Percentiles rank a stretch among this genome's conserved stretches.
Evolutionary conservation across 2,113 vertebrate species (phyloP).

Genomic region (Toxotes jaculatrix): DNA sequence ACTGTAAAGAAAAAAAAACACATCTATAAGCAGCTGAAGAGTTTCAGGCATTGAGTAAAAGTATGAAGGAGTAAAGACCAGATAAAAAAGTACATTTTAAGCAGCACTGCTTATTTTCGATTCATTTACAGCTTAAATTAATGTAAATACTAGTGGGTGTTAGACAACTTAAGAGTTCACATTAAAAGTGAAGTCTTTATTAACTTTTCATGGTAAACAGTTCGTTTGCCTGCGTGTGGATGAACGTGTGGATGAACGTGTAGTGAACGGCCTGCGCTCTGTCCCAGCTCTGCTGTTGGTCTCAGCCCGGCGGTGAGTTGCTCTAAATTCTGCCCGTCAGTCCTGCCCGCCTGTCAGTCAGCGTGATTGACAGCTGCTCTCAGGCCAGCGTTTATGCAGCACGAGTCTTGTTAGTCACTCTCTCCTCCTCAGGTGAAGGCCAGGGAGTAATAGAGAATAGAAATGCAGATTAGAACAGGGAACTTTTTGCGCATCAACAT

Average conservation of each 20-base stretch:
- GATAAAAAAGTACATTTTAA: too few relatives aligned
- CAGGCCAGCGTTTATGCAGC: conserved; percentile 67
- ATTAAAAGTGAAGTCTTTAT: background rate
- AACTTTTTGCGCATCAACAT: conserved; percentile 78
- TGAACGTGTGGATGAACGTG: background rate
- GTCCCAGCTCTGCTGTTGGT: background rate
- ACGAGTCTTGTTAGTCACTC: conserved; percentile 62
- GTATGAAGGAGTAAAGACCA: too few relatives aligned
- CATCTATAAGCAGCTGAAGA: too few relatives aligned
- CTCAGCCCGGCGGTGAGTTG: background rate
- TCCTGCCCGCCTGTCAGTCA: conserved; percentile 71
- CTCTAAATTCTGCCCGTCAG: conserved; percentile 47
- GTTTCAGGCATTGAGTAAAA: too few relatives aligned
- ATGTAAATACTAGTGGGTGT: background rate
- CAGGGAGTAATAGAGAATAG: conserved; percentile 76
- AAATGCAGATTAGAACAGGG: conserved; percentile 82
- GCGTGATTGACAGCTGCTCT: conserved; percentile 78
- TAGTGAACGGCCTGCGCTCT: background rate
- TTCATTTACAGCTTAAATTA: background rate
- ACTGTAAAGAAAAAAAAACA: background rate
- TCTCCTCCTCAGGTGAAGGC: conserved; percentile 78
- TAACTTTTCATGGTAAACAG: background rate
- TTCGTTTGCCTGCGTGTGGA: background rate
- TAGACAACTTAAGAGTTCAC: background rate
- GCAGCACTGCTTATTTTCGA: background rate